A percentile compares a stretch with the other conserved stretches of the same genome.
Conservation (phyloP, 2,888 invertebrate species). For the Netelia inedita region DNA sequence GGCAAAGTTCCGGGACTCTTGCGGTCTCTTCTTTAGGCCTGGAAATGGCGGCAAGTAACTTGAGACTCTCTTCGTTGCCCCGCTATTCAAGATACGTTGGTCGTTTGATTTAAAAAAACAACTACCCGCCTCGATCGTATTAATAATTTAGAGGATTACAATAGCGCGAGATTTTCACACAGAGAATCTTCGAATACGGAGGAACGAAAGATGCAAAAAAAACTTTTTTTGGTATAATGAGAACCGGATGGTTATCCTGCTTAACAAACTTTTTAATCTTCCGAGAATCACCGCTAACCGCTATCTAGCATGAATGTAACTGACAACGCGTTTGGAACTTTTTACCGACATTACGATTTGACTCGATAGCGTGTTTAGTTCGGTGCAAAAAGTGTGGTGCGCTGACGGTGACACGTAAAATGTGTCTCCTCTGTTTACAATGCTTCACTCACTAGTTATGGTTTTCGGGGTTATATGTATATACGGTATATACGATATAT, state of each 20-base stretch:
- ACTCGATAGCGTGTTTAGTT: background rate
- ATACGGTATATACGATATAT: slow-evolving; percentile 1
- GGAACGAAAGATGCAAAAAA: background rate
- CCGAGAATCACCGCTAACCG: background rate
- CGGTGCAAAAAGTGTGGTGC: background rate
- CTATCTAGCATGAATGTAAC: background rate
- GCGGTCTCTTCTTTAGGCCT: background rate
- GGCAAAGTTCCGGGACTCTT: slow-evolving; percentile 1
- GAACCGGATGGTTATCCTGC: no score
- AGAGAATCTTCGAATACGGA: background rate
- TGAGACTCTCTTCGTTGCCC: slow-evolving; percentile 3
- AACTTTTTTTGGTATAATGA: background rate
- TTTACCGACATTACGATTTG: no score
- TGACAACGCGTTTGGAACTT: background rate
- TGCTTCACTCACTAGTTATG: slow-evolving; percentile 18
- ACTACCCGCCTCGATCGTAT: background rate
- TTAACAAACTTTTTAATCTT: slow-evolving; percentile 1
- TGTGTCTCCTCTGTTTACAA: background rate
- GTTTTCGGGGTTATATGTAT: slow-evolving; percentile 48
- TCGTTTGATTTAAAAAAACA: background rate
- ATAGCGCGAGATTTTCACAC: background rate
- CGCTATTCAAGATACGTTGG: background rate
- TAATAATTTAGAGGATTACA: background rate
- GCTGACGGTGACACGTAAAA: slow-evolving; percentile 15
- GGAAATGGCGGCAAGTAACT: slow-evolving; percentile 30